A percentile compares a stretch with the other conserved stretches of the same genome.
Evolutionary conservation across 2,888 invertebrate species (phyloP).

Genomic region (Thera obeliscata): DNA sequence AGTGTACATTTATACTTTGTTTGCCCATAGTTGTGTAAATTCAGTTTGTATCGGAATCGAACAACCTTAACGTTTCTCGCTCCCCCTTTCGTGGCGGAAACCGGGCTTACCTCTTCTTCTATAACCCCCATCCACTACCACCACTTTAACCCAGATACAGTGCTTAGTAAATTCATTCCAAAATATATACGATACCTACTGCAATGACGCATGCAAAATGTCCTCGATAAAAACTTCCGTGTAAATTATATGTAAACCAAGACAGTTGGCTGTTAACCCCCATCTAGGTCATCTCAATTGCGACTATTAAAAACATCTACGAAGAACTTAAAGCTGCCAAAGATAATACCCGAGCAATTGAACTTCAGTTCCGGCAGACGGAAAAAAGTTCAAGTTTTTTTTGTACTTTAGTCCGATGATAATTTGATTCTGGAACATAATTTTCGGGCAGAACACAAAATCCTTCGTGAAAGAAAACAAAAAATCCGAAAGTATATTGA

Average conservation of each 20-base stretch:
- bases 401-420: neutral
- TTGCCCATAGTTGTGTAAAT: too few species aligned
- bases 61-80: too few species aligned
- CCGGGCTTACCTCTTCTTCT: neutral
- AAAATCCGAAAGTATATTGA: too few species aligned
- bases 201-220: conserved; percentile 35
- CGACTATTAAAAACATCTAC: conserved; percentile 15
- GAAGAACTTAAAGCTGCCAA: conserved; percentile 19
- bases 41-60: too few species aligned
- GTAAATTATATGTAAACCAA: conserved; percentile 38
- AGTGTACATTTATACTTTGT: too few species aligned
- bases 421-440: neutral
- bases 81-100: too few species aligned
- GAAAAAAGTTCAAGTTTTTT: neutral
- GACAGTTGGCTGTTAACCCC: conserved; percentile 38
- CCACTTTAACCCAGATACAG: neutral
- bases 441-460: too few species aligned
- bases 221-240: conserved; percentile 43
- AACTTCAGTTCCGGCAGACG: conserved; percentile 1
- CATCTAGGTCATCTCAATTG: conserved; percentile 35
- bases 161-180: conserved; percentile 18
- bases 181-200: conserved; percentile 27
- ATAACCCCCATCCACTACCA: neutral
- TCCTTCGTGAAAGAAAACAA: too few species aligned
- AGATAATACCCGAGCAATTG: conserved; percentile 2